Base-by-base conservation (phyloP, 2,113 vertebrate species). In the Peromyscus californicus region DNA sequence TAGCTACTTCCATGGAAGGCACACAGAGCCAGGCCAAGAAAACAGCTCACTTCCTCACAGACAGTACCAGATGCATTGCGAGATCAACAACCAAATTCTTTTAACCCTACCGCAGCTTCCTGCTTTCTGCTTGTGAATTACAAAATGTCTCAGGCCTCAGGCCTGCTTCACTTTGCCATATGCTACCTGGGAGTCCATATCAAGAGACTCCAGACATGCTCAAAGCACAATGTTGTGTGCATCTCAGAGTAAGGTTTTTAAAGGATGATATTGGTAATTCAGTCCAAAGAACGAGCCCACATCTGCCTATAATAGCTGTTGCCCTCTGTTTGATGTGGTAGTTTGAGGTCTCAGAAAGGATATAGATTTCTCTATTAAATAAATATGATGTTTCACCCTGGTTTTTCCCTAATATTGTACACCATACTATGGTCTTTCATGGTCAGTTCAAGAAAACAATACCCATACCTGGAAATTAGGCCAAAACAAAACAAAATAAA, bases 71-170 rank as follows among this genome's bases (percentile, higher is more conserved):
- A 72, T 96, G 91, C 97, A 98, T 95, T 83, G 94, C 97, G 97
- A 98, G 97, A 96, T 70, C 70, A 26, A 90, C 97, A 97, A 97
- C 87, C 85, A 95, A 45, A 67, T 90, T 94, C 97, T 93, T 95
- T 96, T 94, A 98, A 95, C 92, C 89, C 39, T 95, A 98, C 95
- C 97, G 87, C 98, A 98, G 93, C 63, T 98, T 98, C 98, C 99
- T 99, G 98, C 98, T 98, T 97, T 97, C 97, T 98, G 84, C 92
- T 91, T 42, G 90, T 96, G 95, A 98, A 96, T 92, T 89, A 93
- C 90, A 94, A 93, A 97, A 97, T 94, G 78, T 95, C 86, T 80
- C 96, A 54, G 91, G 79, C 91, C 97, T 86, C 65, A 69, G 91
- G 76, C 39, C 84, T 4, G 0, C 63, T 90, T 63, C 12, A 17